Evolutionary conservation across 2,888 invertebrate species (phyloP), one percentile per base, ranked within the genome.

Genomic region (Ditula angustiorana): DNA sequence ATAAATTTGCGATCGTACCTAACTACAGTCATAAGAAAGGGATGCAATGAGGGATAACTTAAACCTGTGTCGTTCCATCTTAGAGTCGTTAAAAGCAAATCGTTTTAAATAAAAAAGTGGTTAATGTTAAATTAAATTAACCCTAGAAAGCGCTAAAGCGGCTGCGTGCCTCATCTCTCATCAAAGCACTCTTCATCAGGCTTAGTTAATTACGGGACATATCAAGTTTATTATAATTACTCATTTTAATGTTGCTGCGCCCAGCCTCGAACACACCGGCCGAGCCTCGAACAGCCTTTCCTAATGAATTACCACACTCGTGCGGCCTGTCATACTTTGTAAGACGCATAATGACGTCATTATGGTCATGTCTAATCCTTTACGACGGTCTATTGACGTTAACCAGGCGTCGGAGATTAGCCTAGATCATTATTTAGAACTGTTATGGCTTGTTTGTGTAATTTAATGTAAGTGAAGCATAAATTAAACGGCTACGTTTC

Each of bases 141-240:
- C 16, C 23, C 50, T 26, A 46, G 56, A 68, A 68, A 86, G 85
- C 86, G 86, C 78, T 82, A 67, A 67, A 87, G 80, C 82, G 70
- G 85, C 83, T 85, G 71, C 55, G 61, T 64, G 71, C 67, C 44
- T 60, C 68, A 66, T 37, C 70, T 77, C 79, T 82, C 83, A 78
- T 87, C 85, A 86, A 88, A 90, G 86, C 90, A 89, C 90, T 91
- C 89, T 90, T 90, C 90, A 90, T 90, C 86, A 87, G 84, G 86
- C 86, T 90, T 88, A 88, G 90, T 91, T 91, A 91, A 92, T 92
- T 91, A 92, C 85, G 86, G 85, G 81, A 89, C 88, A 83, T 91
- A 91, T 92, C 87, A 91, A 87, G 81, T 91, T 92, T 91, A 91
- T 91, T 90, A 89, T 90, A 92, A 91, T 92, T 90, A 92, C 87